These are phyloP conservation scores for Siphlonurus alternatus DNA, from an alignment of 2,888 invertebrate genomes.

Conservation along the genomic window DNA sequence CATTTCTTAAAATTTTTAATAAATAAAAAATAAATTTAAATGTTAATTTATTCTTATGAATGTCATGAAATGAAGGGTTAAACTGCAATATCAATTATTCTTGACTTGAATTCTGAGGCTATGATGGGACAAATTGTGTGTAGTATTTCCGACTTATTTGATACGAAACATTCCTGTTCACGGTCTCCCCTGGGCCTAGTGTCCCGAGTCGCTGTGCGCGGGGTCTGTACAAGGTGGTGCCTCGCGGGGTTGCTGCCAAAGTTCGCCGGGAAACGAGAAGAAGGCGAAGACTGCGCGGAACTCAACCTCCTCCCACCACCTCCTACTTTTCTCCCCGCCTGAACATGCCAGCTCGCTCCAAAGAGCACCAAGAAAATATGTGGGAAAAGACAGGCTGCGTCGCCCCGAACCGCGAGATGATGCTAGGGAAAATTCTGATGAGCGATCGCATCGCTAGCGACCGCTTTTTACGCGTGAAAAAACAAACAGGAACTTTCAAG, in stretches of 20 bases:
- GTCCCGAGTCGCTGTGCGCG: too few species aligned
- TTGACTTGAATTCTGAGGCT: too few species aligned
- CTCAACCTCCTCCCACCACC: not conserved
- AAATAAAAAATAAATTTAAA: not conserved
- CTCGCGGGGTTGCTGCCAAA: not conserved
- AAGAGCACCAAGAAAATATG: not conserved
- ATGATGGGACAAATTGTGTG: too few species aligned
- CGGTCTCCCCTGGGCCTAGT: too few species aligned
- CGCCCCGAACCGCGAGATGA: not conserved
- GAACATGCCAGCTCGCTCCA: not conserved
- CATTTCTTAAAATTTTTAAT: not conserved
- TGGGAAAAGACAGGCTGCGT: not conserved
- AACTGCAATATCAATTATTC: too few species aligned
- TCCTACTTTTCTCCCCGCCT: not conserved
- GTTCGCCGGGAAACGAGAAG: not conserved
- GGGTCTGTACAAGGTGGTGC: too few species aligned
- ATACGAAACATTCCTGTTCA: too few species aligned
- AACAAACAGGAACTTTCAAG: too few species aligned
- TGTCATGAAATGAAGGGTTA: not conserved
- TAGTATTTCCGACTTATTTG: too few species aligned
- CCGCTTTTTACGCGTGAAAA: too few species aligned
- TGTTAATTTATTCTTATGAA: not conserved
- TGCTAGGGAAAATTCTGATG: not conserved
- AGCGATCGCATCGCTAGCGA: too few species aligned
- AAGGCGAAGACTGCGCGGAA: not conserved